A percentile compares a stretch with the other conserved stretches of the same genome.
These are phyloP conservation scores for Pelvicachromis taeniatus DNA, from an alignment of 2,113 vertebrate genomes.

Conservation along the genomic window DNA sequence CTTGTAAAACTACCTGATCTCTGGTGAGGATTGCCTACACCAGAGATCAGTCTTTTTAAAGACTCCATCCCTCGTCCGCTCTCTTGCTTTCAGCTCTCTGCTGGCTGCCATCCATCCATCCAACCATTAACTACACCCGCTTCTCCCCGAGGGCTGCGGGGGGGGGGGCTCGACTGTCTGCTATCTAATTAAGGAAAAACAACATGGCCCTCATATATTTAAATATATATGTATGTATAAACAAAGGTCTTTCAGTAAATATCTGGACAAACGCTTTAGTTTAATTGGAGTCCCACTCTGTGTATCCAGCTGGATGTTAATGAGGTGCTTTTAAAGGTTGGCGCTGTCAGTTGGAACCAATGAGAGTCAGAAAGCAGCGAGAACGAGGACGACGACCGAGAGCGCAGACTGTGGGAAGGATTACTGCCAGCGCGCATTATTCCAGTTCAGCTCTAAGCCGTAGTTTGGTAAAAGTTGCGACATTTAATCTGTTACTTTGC, in stretches of 20 bases:
- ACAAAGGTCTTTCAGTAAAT: background rate
- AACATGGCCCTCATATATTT: background rate
- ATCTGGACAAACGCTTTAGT: background rate
- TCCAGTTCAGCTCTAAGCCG: background rate
- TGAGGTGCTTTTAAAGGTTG: background rate
- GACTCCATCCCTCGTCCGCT: background rate
- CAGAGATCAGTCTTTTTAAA: background rate
- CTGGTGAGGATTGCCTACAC: background rate
- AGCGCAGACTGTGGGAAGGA: background rate
- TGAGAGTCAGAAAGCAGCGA: background rate
- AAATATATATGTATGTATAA: background rate
- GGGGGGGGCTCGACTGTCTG: background rate
- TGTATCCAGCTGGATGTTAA: background rate
- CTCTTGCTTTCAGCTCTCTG: background rate
- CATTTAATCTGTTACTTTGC: background rate
- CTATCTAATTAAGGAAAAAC: background rate
- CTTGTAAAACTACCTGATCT: background rate
- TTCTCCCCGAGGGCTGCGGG: background rate
- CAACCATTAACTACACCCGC: background rate
- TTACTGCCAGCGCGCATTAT: fast-evolving
- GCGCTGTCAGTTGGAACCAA: background rate
- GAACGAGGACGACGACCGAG: background rate
- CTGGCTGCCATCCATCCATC: background rate
- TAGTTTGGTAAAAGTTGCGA: fast-evolving
- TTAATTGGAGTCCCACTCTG: background rate